Percentiles rank a stretch among this genome's conserved stretches.
Evolutionary conservation across 2,888 invertebrate species (phyloP).

Genomic region (Eristalinus sepulchralis): DNA sequence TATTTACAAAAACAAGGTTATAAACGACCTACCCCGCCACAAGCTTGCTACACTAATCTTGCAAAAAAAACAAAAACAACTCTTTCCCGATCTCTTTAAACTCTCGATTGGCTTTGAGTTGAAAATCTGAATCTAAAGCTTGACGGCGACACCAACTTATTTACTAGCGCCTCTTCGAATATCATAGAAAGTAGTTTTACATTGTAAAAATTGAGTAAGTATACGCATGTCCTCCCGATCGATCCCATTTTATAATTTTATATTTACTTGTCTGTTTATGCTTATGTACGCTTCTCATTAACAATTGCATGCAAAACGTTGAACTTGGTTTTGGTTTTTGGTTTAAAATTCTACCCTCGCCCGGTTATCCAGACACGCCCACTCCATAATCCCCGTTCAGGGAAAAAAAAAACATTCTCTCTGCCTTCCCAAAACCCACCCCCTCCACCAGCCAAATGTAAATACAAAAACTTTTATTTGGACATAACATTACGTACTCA

Average conservation of each 20-base stretch:
- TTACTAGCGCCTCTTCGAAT: background rate
- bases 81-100: background rate
- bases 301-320: conserved; percentile 14
- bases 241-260: background rate
- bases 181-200: background rate
- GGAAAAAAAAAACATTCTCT: too few relatives aligned
- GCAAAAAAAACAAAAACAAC: background rate
- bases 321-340: conserved; percentile 9
- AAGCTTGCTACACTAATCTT: background rate
- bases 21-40: background rate
- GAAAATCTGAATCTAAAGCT: background rate
- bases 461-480: conserved; percentile 62
- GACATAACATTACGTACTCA: conserved; percentile 24
- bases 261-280: conserved; percentile 6
- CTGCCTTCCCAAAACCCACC: background rate
- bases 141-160: background rate
- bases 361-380: background rate
- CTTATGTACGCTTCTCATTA: conserved; percentile 50
- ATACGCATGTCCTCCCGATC: background rate
- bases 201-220: conserved; percentile 32
- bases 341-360: conserved; percentile 8
- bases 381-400: background rate
- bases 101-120: background rate
- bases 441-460: conserved; percentile 56
- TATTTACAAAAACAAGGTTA: too few relatives aligned